Base-by-base conservation (phyloP, 2,888 invertebrate genomes). In the Brachylomia viminalis region DNA sequence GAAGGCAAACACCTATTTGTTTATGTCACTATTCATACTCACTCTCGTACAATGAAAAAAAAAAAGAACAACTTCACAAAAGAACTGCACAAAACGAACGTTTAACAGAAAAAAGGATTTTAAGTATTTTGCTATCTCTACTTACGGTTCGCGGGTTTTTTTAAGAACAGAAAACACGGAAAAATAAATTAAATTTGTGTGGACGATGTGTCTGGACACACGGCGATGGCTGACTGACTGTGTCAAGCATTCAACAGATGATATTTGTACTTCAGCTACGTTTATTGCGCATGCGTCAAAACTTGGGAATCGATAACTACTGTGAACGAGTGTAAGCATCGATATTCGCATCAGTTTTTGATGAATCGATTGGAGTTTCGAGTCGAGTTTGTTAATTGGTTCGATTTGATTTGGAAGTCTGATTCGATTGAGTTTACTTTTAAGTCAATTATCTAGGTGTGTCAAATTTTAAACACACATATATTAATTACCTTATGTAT, bases 201-300 rank as follows among this genome's bases (percentile, higher is more conserved):
- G 87, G 74, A 93, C 94, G 93, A 92, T 92, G 88, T 85, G 33
- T 49, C 92, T 87, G 92, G 91, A 80, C 88, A 85, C 87, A 86
- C 74, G 83, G 89, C 88, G 88, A 92, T 94, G 95, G 96, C 95
- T 95, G 96, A 96, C 96, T 96, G 95, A 92, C 72, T 84, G 82
- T 75, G 67, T 79, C 72, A 73, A 33, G 70, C 86, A 90, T 90
- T 90, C 95, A 95, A 95, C 96, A 95, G 95, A 95, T 96, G 95
- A 92, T 92, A 94, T 95, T 94, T 95, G 94, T 95, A 94, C 87
- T 90, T 84, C 71, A 81, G 79, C 81, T 77, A 83, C 81, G 87
- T 79, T 83, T 79, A 90, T 65, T 91, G 94, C 95, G 95, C 95
- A 90, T 94, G 94, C 92, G 94, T 93, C 91, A 87, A 91, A 91